Base-by-base conservation (phyloP, 1,140 invertebrate species). In the Globodera rostochiensis region DNA sequence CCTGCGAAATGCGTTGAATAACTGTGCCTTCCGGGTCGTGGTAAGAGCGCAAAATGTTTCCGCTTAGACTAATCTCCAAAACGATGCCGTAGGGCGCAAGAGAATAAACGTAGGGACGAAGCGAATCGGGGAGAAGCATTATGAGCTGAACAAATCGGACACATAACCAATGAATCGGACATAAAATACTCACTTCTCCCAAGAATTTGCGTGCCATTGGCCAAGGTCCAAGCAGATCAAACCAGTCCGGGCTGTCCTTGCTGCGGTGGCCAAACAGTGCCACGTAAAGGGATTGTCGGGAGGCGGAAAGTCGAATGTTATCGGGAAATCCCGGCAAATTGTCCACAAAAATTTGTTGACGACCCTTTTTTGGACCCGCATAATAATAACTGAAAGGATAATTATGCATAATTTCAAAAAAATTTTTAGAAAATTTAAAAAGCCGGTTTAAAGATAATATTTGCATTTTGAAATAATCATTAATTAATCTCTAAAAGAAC, bases 271-370 rank as follows among this genome's bases (percentile, higher is more conserved):
- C 76, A 53, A 82, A 76, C 46, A 85, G n/a, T 9, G 80, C 84
- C 25, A 87, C 81, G 81, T 85, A 88, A 74, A 87, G 74, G 46
- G 79, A 89, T 15, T 45, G 50, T 8, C 91, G 90, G 67, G 79
- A 73, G 70, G 84, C 86, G 53, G 90, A 89, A 3, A 86, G 81
- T 69, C 90, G 86, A 70, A 91, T 90, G 81, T 91, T 91, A 80
- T 91, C 90, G 46, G 90, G 90, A 75, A 89, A 90, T 60, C 90
- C 90, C 45, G 90, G 90, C 36, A 91, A 74, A 82, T 91, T 91
- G 19, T 90, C 87, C 19, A 85, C 70, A 73, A 91, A 87, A 6
- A 87, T 80, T 46, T 89, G 90, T 19, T 74, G 82, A 74, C 83
- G 82, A 45, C 89, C 88, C 53, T 83, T 83, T 73, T 86, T 87